Conservation (phyloP, 2,888 invertebrate species). For the Ormyrus nitidulus region DNA sequence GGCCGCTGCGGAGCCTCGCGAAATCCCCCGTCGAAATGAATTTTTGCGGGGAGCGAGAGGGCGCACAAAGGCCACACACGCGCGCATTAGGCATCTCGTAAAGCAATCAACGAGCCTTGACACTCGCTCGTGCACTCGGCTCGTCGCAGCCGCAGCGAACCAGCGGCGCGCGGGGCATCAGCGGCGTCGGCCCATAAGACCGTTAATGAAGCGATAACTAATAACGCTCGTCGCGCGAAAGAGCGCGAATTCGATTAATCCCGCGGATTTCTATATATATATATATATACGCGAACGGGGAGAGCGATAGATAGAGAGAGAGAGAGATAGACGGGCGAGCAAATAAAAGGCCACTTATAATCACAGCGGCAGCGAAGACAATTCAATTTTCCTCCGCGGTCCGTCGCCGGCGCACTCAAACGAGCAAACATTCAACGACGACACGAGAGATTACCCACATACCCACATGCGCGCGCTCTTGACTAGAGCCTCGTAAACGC, state of each 20-base stretch:
- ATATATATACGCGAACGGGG: not conserved
- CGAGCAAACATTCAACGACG: slow-evolving; percentile 45
- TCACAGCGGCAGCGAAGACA: slow-evolving; percentile 15
- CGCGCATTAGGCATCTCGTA: slow-evolving; percentile 13
- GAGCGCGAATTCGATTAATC: slow-evolving; percentile 40
- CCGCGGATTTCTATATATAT: not conserved
- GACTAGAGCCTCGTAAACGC: slow-evolving; percentile 37
- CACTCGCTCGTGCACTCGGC: not conserved
- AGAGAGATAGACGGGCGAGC: not conserved
- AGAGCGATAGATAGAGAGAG: too few species aligned
- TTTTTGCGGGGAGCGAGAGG: not conserved
- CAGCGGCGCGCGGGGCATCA: not conserved
- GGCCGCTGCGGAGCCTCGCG: too few species aligned
- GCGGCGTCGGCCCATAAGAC: slow-evolving; percentile 6
- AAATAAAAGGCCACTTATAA: not conserved
- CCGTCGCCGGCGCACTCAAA: slow-evolving; percentile 4
- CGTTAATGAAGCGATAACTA: slow-evolving; percentile 50
- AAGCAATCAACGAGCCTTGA: slow-evolving; percentile 32
- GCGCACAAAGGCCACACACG: not conserved
- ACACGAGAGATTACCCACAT: slow-evolving; percentile 48
- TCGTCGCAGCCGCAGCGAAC: slow-evolving; percentile 1
- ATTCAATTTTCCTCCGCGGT: slow-evolving; percentile 39
- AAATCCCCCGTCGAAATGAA: not conserved
- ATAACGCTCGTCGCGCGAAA: slow-evolving; percentile 22
- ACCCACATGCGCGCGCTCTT: slow-evolving; percentile 26